Evolutionary conservation across 2,113 vertebrate genomes (phyloP).

Genomic region (Myotis yumanensis): DNA sequence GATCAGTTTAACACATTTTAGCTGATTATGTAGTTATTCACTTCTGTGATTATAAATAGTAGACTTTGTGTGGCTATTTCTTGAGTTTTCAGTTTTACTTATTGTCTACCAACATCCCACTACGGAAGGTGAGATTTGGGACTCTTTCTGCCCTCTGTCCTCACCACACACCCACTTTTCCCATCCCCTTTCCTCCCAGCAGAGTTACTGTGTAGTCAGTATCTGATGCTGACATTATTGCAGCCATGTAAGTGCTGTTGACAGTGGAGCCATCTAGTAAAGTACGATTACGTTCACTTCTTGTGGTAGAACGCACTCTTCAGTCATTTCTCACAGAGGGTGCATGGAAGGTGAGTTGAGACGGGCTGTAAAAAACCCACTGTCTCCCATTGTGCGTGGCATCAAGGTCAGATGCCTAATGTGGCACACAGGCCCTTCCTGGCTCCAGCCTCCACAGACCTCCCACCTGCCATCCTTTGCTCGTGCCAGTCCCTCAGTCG

Average conservation of each 20-base stretch:
- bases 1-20: neutral
- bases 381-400: fast-evolving
- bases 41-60: neutral
- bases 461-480: neutral
- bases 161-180: neutral
- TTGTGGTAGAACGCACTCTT: neutral
- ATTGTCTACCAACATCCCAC: neutral
- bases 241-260: fast-evolving
- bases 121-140: neutral
- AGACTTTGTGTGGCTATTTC: neutral
- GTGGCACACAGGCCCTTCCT: fast-evolving
- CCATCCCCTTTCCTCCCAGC: neutral
- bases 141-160: neutral
- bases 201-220: neutral
- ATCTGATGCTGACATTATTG: fast-evolving
- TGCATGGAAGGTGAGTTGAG: neutral
- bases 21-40: neutral
- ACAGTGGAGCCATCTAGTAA: fast-evolving
- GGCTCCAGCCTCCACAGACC: no score
- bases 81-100: neutral
- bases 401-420: neutral
- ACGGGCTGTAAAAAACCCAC: neutral
- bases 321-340: neutral
- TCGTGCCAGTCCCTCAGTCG: neutral
- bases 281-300: neutral